Base-by-base conservation (phyloP, 1,140 invertebrate genomes). In the Pseudomyrmex flavicornis region DNA sequence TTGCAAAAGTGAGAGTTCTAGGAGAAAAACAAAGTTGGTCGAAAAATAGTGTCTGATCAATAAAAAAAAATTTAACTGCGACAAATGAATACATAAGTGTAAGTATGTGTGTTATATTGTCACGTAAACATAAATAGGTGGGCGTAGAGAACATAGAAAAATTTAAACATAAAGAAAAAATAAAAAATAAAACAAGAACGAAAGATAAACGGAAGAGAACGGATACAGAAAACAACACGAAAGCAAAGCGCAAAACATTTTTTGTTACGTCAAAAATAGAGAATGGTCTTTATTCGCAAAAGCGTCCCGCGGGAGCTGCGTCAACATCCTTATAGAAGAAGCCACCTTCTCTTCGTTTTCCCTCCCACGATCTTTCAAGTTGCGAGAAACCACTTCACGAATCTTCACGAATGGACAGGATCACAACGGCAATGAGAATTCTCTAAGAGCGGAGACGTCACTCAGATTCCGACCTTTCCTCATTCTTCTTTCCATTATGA, bases 261-360 rank as follows among this genome's bases (percentile, higher is more conserved):
- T 62, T 85, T 90, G 85, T 90, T 91, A 88, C 83, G 79, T 89
- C 83, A 90, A 90, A 86, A 89, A 87, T 85, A 85, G 91, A 87
- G 89, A 88, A 86, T 88, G 87, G 90, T 83, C 89, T 88, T 87
- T 84, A 88, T 92, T 86, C 88, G 90, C 85, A 91, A 93, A 93
- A 93, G 92, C 93, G 91, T 90, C 93, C 91, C 92, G 83, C 89
- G 93, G 91, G 93, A 94, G 90, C 89, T 90, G 85, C 90, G 92
- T 93, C 92, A 93, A 93, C 92, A 92, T 93, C 90, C 90, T 17
- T 88, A 61, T 85, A 90, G 86, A 74, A 90, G 91, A 92, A 89
- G 90, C 82, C 75, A 56, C n/a, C 70, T 52, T 48, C 46, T 48
- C 46, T 63, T 59, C 68, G 63, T 62, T 69, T 77, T 58, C 48